Conservation (phyloP, 1,140 invertebrate species). For the Steinernema feltiae region DNA sequence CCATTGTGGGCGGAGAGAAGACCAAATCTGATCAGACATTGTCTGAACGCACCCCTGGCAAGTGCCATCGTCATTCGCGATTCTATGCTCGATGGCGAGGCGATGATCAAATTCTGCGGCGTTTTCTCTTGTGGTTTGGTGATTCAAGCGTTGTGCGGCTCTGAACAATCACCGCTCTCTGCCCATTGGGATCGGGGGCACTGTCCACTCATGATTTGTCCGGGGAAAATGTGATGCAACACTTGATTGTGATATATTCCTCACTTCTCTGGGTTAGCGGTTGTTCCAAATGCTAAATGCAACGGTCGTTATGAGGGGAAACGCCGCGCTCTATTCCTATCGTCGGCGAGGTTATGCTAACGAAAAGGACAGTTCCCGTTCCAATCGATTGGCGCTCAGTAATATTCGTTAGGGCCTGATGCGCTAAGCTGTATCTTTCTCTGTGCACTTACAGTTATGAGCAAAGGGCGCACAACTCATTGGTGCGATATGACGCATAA, state of each 20-base stretch:
- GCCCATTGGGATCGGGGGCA: not conserved
- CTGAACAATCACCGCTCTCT: not conserved
- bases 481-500: not conserved
- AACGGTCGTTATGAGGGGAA: not conserved
- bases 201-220: too few relatives aligned
- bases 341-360: conserved; percentile 6
- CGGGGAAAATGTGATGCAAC: too few relatives aligned
- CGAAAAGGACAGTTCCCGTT: conserved; percentile 1
- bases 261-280: not conserved
- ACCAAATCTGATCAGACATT: too few relatives aligned
- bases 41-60: too few relatives aligned
- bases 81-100: too few relatives aligned
- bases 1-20: too few relatives aligned
- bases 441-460: not conserved
- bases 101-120: too few relatives aligned
- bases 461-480: not conserved
- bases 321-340: not conserved
- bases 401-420: not conserved
- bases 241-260: not conserved
- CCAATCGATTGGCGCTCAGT: not conserved
- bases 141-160: not conserved
- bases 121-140: not conserved
- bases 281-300: not conserved
- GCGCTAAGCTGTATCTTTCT: not conserved
- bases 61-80: not conserved